Percentiles rank a stretch among this genome's conserved stretches.
Evolutionary conservation across 2,797 vertebrate species (phyloP).

Genomic region (Cephalopachus bancanus): DNA sequence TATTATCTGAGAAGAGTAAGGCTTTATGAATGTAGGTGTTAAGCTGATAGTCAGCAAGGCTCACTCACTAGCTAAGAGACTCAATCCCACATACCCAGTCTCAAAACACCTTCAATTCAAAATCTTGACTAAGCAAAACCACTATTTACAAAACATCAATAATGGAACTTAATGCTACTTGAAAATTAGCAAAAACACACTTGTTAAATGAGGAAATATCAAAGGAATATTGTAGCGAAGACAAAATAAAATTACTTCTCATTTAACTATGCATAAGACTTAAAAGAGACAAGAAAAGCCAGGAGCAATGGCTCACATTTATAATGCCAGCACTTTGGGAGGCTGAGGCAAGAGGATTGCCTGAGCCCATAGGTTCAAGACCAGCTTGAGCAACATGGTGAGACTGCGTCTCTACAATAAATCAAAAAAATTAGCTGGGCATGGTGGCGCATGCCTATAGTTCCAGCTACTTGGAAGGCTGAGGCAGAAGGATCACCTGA

Average conservation of each 20-base stretch:
- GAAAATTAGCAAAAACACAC: conserved; percentile 59
- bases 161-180: conserved; percentile 43
- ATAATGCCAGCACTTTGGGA: too few species aligned
- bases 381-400: too few species aligned
- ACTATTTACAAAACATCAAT: conserved; percentile 4
- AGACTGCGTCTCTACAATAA: too few species aligned
- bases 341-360: too few species aligned
- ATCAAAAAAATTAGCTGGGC: too few species aligned
- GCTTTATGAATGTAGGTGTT: not conserved
- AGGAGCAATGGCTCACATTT: too few species aligned
- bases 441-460: too few species aligned
- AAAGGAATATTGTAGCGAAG: conserved; percentile 20
- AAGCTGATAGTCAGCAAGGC: not conserved
- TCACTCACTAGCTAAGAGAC: conserved; percentile 28
- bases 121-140: conserved; percentile 49
- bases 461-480: too few species aligned
- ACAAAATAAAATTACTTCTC: conserved; percentile 63
- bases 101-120: conserved; percentile 50
- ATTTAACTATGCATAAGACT: conserved; percentile 30
- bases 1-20: conserved; percentile 45
- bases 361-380: too few species aligned
- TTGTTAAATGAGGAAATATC: conserved; percentile 58
- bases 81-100: not conserved
- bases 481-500: too few species aligned
- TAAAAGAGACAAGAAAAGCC: not conserved